Base-by-base conservation (phyloP, 2,113 vertebrate genomes). In the Sinocyclocheilus maitianheensis region DNA sequence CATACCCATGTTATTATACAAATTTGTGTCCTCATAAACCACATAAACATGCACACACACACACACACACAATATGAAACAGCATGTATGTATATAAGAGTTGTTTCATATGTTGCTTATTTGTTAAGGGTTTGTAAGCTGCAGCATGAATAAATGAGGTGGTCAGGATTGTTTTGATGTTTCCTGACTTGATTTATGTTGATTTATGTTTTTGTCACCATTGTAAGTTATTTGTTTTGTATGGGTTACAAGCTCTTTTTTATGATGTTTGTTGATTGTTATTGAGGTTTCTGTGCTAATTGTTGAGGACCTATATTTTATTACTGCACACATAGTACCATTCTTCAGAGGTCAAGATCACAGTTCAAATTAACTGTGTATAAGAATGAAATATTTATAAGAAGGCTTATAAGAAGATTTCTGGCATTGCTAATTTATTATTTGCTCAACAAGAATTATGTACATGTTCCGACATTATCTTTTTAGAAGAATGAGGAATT, bases 231-330 rank as follows among this genome's bases (percentile, higher is more conserved):
- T 67, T 14, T 30, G 63, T 26, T 67, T 67, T 67, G 63, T 67
- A n/a, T 62, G 58, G 58, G 20, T 62, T 62, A 62, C 9, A 0
- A 62, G 58, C 58, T 62, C 58, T 69, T 40, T 72, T 72, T 40
- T 72, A 40, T 72, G 1, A 22, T 37, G 18, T 48, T 48, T 75
- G 40, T 48, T 48, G 11, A 48, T n/a, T 75, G 12, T 48, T 13
- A 48, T 48, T 75, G 72, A 75, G n/a, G 72, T 75, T 75, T 75
- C 11, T 48, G 43, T 75, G 22, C 43, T 75, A 24, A 75, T 24
- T 7, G 43, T 48, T 75, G 11, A 46, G 22, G 40, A n/a, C 22
- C 72, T 9, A 76, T 24, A 51, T 51, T 26, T 76, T 48, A 75
- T 11, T 24, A 48, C 43, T 16, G 6, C 43, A 14, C 12, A 75